A percentile compares a stretch with the other conserved stretches of the same genome.
Conservation (phyloP, 2,888 invertebrate genomes). For the Drosophila sordidula region DNA sequence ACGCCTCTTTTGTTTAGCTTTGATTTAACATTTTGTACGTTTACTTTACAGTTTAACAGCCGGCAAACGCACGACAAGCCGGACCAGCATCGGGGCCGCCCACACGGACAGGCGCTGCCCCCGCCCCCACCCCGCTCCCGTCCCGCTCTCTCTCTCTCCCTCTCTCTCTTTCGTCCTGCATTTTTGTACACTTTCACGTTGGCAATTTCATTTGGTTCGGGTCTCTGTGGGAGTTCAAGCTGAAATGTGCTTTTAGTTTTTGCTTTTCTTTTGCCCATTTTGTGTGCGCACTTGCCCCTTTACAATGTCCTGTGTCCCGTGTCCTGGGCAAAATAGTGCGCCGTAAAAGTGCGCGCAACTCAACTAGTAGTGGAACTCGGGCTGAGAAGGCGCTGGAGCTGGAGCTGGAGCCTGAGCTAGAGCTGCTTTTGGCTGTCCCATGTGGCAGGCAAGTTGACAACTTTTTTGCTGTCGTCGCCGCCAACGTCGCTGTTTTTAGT, state of each 20-base stretch:
- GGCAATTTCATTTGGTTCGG: slow-evolving; percentile 76
- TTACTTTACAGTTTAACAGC: slow-evolving; percentile 78
- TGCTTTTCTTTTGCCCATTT: slow-evolving; percentile 49
- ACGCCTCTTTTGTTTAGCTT: slow-evolving; percentile 78
- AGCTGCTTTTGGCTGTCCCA: slow-evolving; percentile 34
- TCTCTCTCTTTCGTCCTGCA: slow-evolving; percentile 27
- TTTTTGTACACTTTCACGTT: slow-evolving; percentile 74
- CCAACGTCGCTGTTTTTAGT: slow-evolving; percentile 52
- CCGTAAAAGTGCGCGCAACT: slow-evolving; percentile 71
- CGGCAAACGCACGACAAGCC: slow-evolving; percentile 66
- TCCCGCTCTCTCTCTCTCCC: too few relatives aligned
- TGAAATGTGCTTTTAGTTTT: slow-evolving; percentile 77
- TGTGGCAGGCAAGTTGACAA: slow-evolving; percentile 70
- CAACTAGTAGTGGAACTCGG: slow-evolving; percentile 48
- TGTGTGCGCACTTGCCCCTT: slow-evolving; percentile 45
- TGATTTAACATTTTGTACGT: slow-evolving; percentile 79
- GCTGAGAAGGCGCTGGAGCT: slow-evolving; percentile 24
- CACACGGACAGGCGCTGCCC: slow-evolving; percentile 9
- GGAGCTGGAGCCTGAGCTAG: slow-evolving; percentile 12
- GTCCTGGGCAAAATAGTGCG: slow-evolving; percentile 45
- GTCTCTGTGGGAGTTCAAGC: slow-evolving; percentile 76
- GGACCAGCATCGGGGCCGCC: slow-evolving; percentile 9
- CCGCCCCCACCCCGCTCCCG: too few relatives aligned
- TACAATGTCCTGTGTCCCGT: slow-evolving; percentile 47
- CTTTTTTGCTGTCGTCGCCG: slow-evolving; percentile 57